Evolutionary conservation across 2,113 vertebrate genomes (phyloP).

Genomic region (Polypterus bichir): DNA sequence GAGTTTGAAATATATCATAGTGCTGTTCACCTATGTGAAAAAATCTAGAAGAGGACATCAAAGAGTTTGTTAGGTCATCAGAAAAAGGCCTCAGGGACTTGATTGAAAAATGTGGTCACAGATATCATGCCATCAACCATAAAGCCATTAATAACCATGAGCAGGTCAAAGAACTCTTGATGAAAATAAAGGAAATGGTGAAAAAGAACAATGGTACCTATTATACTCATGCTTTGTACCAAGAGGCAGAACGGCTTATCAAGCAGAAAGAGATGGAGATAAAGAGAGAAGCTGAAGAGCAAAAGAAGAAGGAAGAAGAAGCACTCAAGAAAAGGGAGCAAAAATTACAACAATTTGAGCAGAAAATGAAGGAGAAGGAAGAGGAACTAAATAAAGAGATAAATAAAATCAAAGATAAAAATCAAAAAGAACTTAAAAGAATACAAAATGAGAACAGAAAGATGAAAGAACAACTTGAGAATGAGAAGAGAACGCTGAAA

Average conservation of each 20-base stretch:
- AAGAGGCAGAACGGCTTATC: neutral
- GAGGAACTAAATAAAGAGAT: neutral
- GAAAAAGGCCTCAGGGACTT: neutral
- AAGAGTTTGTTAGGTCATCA: neutral
- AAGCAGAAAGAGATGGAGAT: neutral
- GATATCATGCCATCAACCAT: neutral
- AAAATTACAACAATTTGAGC: neutral
- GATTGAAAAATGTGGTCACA: neutral
- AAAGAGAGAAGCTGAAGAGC: neutral
- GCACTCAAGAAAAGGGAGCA: neutral
- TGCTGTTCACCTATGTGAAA: neutral
- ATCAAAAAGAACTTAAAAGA: too few species aligned
- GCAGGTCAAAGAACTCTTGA: neutral
- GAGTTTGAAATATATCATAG: neutral
- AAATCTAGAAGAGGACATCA: neutral
- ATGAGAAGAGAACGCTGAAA: too few species aligned
- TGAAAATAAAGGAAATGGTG: neutral
- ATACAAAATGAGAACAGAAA: too few species aligned
- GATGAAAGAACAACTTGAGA: too few species aligned
- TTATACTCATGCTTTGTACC: neutral
- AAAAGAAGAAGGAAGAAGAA: neutral
- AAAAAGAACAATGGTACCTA: neutral
- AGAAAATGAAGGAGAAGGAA: neutral
- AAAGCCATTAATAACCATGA: too few species aligned
- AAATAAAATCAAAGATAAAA: too few species aligned